Conservation (phyloP, 30 jellyfish, hydroid and myxozoan species). For the Aurelia sp. region DNA sequence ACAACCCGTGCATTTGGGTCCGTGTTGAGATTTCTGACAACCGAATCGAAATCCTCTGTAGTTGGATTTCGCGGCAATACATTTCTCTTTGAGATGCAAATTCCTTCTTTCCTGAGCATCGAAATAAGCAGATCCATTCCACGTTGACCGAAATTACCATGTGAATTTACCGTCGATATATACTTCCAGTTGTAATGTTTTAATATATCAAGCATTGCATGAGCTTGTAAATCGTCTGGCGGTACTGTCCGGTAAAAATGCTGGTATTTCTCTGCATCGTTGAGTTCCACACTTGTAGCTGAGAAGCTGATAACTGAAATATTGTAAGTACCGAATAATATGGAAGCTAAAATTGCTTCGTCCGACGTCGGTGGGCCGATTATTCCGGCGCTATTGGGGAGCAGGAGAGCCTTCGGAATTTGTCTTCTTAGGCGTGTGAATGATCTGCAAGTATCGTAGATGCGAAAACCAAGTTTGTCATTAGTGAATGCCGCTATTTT, state of each 20-base stretch:
- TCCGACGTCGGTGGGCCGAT: constrained; percentile 63
- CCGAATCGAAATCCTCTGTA: constrained; percentile 3
- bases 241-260: constrained; percentile 62
- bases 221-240: constrained; percentile 30
- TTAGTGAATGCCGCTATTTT: background rate
- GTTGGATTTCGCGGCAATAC: constrained; percentile 16
- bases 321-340: constrained; percentile 18
- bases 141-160: constrained; percentile 54
- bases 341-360: constrained; percentile 43
- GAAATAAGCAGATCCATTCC: constrained; percentile 28
- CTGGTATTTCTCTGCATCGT: constrained; percentile 20
- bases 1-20: constrained; percentile 15
- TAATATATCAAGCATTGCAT: constrained; percentile 32
- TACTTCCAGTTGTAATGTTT: constrained; percentile 53
- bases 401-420: background rate
- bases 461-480: background rate
- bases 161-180: constrained; percentile 37
- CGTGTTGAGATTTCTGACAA: background rate
- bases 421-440: background rate
- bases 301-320: constrained; percentile 38
- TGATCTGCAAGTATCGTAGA: background rate
- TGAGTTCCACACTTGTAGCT: constrained; percentile 57
- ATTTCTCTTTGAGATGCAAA: constrained; percentile 37
- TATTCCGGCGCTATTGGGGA: background rate
- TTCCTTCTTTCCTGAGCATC: background rate